phyloP scores from a whole-genome alignment of 2,113 vertebrate species.

The Sigmodon hispidus region DNA sequence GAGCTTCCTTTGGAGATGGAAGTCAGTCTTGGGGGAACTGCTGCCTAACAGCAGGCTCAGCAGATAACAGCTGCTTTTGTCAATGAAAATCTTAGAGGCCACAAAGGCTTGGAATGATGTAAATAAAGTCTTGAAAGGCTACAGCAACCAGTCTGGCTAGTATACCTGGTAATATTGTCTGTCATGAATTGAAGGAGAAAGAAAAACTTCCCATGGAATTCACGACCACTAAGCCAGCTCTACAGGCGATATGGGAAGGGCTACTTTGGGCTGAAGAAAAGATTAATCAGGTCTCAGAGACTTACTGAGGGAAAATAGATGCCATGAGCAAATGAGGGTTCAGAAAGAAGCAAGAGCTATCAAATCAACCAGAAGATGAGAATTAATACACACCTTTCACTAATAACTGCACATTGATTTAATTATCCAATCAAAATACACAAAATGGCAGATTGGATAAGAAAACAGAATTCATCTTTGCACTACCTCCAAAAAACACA shows the following conservation, averaged over 20 bases:
- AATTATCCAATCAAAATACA: neutral
- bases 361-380: neutral
- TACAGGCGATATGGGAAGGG: neutral
- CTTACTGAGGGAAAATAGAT: neutral
- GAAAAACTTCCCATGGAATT: neutral
- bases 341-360: neutral
- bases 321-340: neutral
- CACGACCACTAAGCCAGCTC: neutral
- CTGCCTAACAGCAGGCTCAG: neutral
- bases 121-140: neutral
- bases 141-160: neutral
- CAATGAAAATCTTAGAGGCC: neutral
- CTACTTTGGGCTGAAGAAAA: neutral
- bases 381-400: neutral
- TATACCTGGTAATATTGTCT: neutral
- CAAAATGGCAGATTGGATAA: neutral
- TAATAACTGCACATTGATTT: neutral
- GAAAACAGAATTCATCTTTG: neutral
- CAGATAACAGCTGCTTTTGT: neutral
- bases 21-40: neutral
- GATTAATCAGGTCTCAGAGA: neutral
- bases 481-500: neutral
- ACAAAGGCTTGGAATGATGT: neutral
- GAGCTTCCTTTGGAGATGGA: neutral
- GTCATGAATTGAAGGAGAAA: neutral